phyloP scores from a whole-genome alignment of 1,140 invertebrate species.

The Colletes latitarsis region DNA sequence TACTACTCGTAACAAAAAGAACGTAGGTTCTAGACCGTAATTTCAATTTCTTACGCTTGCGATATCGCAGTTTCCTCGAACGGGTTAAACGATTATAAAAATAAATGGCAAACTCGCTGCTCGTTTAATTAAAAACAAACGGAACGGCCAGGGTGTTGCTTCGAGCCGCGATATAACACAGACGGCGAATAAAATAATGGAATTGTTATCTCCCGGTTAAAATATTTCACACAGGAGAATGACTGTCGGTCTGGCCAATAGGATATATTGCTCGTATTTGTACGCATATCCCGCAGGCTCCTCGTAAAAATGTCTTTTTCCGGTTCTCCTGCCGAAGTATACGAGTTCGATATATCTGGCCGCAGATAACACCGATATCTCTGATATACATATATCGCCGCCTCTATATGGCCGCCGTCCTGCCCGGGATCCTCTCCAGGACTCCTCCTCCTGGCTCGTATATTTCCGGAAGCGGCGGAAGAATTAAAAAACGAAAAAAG shows the following conservation, averaged over 20 bases:
- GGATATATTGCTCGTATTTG: slow-evolving; percentile 57
- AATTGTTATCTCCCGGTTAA: slow-evolving; percentile 45
- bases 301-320: slow-evolving; percentile 73
- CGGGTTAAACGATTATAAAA: slow-evolving; percentile 10
- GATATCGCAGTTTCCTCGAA: not conserved
- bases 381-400: slow-evolving; percentile 68
- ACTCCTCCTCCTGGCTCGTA: slow-evolving; percentile 32
- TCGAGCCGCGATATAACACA: not conserved
- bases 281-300: slow-evolving; percentile 65
- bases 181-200: slow-evolving; percentile 43
- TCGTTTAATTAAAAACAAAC: slow-evolving; percentile 5
- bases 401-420: slow-evolving; percentile 39
- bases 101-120: not conserved
- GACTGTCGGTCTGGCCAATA: slow-evolving; percentile 40
- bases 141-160: not conserved
- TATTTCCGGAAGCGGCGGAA: slow-evolving; percentile 22
- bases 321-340: slow-evolving; percentile 61
- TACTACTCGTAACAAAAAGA: no score
- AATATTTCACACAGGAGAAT: slow-evolving; percentile 57
- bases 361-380: slow-evolving; percentile 71
- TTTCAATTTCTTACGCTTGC: no score
- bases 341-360: slow-evolving; percentile 71
- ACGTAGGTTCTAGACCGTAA: no score
- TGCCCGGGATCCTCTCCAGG: slow-evolving; percentile 31
- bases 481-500: slow-evolving; percentile 20